A percentile compares a stretch with the other conserved stretches of the same genome.
Conservation (phyloP, 1,140 invertebrate genomes). For the Aplysia californica region DNA sequence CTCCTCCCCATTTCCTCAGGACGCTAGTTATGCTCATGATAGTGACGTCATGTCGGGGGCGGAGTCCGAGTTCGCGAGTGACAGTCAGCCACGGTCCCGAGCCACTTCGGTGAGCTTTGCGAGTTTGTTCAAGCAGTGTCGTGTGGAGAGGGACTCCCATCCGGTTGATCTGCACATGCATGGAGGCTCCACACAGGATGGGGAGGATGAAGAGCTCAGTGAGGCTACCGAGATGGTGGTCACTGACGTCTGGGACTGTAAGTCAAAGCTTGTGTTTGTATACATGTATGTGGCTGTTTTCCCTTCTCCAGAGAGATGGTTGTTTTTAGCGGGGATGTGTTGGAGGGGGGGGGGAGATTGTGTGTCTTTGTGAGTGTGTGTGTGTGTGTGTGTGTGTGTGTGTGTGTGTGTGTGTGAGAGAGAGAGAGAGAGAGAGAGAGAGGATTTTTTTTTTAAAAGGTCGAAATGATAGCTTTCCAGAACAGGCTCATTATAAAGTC, state of each 20-base stretch:
- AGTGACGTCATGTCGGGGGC: neutral
- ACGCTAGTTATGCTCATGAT: no score
- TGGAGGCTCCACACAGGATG: neutral
- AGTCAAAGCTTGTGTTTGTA: no score
- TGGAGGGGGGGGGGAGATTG: no score
- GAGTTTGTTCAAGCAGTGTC: neutral
- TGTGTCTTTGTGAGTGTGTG: no score
- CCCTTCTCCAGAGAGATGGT: no score
- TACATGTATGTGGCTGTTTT: no score
- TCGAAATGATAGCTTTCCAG: no score
- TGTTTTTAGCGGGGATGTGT: no score
- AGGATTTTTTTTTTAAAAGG: no score
- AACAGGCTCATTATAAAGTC: no score
- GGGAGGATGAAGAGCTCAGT: neutral
- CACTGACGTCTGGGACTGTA: neutral
- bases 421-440: conserved; percentile 13
- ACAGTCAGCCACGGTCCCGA: neutral
- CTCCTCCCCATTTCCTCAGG: neutral
- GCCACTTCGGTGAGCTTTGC: neutral
- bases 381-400: no score
- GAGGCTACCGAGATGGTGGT: neutral
- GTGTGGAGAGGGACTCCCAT: neutral
- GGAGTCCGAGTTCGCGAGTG: neutral
- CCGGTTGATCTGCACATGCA: no score
- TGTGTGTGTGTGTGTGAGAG: neutral